Conservation (phyloP, 2,113 vertebrate species). For the Caranx ignobilis region DNA sequence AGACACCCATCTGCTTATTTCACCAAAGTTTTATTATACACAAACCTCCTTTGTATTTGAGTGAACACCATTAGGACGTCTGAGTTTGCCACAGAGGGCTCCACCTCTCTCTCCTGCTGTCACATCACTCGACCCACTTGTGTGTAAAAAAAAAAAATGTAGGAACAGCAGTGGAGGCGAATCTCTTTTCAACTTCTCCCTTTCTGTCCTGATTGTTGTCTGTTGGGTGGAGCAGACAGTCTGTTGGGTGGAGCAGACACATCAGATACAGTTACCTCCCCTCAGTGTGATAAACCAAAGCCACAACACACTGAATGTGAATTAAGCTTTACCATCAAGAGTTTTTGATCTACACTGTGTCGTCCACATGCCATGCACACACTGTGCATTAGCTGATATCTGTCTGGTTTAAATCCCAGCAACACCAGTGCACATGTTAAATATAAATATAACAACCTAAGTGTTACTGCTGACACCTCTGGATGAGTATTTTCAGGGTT, state of each 20-base stretch:
- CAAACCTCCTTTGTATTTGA: conserved; percentile 8
- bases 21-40: conserved; percentile 37
- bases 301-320: neutral
- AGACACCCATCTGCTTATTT: conserved; percentile 4
- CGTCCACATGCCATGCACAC: neutral
- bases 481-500: neutral
- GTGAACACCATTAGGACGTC: neutral
- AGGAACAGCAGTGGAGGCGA: neutral
- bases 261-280: neutral
- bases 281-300: neutral
- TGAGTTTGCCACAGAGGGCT: neutral
- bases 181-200: neutral
- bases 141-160: neutral
- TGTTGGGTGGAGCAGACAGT: neutral
- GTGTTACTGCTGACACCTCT: neutral
- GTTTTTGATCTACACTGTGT: neutral
- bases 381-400: neutral
- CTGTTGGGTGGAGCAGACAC: neutral
- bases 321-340: neutral
- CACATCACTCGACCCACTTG: neutral
- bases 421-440: neutral
- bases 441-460: neutral
- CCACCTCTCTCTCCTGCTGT: neutral
- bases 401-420: neutral
- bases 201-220: neutral